Evolutionary conservation across 1,140 invertebrate species (phyloP).

Genomic region (Camponotus pennsylvanicus): DNA sequence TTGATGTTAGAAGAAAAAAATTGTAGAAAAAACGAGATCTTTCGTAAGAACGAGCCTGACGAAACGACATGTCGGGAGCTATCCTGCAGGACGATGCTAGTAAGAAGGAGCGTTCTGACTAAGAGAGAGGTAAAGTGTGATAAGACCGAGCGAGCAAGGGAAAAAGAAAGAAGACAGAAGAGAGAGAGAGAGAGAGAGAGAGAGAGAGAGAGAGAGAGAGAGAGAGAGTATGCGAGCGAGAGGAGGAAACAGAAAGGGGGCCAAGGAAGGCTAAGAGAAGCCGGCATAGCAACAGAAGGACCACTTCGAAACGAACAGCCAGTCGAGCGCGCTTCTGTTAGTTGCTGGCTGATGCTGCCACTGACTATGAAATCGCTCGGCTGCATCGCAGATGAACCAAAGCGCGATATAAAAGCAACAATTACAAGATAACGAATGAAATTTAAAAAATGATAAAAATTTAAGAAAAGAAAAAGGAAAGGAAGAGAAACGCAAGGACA

Average conservation of each 20-base stretch:
- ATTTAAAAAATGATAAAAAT: no score
- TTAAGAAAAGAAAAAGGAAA: no score
- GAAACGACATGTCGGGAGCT: conserved; percentile 66
- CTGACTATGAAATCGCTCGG: conserved; percentile 70
- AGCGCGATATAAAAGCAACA: conserved; percentile 37
- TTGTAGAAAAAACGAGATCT: conserved; percentile 25
- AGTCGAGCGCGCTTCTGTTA: conserved; percentile 70
- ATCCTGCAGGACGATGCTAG: conserved; percentile 79
- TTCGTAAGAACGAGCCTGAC: conserved; percentile 34
- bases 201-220: conserved; percentile 61
- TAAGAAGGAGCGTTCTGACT: conserved; percentile 59
- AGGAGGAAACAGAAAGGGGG: conserved; percentile 66
- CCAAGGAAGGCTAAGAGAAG: conserved; percentile 64
- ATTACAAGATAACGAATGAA: no score
- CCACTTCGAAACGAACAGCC: conserved; percentile 82
- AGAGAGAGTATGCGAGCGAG: conserved; percentile 52
- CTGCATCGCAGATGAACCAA: conserved; percentile 55
- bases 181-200: conserved; percentile 62
- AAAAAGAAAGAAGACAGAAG: conserved; percentile 20
- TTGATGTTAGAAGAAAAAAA: conserved; percentile 42
- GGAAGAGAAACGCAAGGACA: no score
- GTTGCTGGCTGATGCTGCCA: conserved; percentile 69
- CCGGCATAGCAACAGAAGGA: conserved; percentile 86
- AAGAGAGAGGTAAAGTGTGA: conserved; percentile 15
- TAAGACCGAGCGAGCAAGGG: conserved; percentile 49